Percentiles rank a stretch among this genome's conserved stretches.
Conservation (phyloP, 2,113 vertebrate genomes). For the Dicentrarchus labrax region DNA sequence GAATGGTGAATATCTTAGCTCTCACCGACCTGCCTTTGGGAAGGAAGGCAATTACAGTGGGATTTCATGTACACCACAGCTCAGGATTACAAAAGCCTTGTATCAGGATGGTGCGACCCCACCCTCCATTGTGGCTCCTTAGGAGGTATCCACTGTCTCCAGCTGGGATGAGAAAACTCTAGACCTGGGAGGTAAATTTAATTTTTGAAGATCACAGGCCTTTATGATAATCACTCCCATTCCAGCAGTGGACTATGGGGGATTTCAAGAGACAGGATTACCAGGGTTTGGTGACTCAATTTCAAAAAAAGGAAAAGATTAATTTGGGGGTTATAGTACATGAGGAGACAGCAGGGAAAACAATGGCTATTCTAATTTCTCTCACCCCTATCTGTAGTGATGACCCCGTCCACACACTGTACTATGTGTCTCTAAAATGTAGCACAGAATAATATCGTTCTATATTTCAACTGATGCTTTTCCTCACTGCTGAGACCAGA, state of each 20-base stretch:
- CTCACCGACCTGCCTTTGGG: constrained; percentile 73
- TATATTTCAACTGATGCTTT: constrained; percentile 1
- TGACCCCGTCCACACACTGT: constrained; percentile 27
- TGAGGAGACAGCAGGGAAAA: constrained; percentile 46
- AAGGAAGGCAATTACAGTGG: constrained; percentile 81
- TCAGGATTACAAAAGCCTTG: constrained; percentile 81
- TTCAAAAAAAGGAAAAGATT: constrained; percentile 59
- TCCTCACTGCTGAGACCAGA: constrained; percentile 3
- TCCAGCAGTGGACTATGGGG: constrained; percentile 62
- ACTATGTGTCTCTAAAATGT: constrained; percentile 13
- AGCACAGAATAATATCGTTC: constrained; percentile 5
- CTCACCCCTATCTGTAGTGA: constrained; percentile 43
- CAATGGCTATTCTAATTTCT: constrained; percentile 51
- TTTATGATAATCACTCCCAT: constrained; percentile 74
- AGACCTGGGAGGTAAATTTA: constrained; percentile 74
- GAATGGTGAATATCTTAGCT: constrained; percentile 69
- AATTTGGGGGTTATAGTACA: constrained; percentile 47
- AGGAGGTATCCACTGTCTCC: constrained; percentile 56
- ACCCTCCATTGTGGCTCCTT: constrained; percentile 71
- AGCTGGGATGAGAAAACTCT: constrained; percentile 67
- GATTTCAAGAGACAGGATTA: constrained; percentile 70
- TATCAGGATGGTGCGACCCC: constrained; percentile 68
- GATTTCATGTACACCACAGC: constrained; percentile 80
- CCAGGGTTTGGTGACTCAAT: constrained; percentile 67
- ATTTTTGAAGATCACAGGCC: constrained; percentile 79